phyloP scores from a whole-genome alignment of 2,888 invertebrate genomes.

The Chromoteleia sp. region DNA sequence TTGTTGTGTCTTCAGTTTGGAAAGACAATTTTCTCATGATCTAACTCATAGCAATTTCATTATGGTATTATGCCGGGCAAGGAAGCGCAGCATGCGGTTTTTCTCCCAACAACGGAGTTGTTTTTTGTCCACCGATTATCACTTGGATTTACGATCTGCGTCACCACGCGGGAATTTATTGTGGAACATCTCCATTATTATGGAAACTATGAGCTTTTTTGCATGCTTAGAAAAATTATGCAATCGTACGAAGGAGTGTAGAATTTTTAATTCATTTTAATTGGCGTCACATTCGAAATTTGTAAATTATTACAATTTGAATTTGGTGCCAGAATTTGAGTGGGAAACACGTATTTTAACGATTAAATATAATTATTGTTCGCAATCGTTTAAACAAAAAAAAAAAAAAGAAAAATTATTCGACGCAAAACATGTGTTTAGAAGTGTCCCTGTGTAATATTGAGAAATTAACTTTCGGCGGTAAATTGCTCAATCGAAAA shows the following conservation, averaged over 20 bases:
- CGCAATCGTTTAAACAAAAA: too few relatives aligned
- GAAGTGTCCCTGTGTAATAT: not conserved
- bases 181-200: constrained; percentile 60
- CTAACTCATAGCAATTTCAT: constrained; percentile 54
- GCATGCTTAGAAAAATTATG: not conserved
- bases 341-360: too few relatives aligned
- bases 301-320: too few relatives aligned
- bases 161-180: constrained; percentile 31
- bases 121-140: constrained; percentile 59
- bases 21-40: constrained; percentile 60
- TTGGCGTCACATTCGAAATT: too few relatives aligned
- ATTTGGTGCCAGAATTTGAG: too few relatives aligned
- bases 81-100: constrained; percentile 43
- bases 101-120: constrained; percentile 35
- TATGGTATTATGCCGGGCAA: constrained; percentile 60
- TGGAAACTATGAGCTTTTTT: constrained; percentile 17
- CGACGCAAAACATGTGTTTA: too few relatives aligned
- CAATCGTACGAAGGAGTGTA: not conserved
- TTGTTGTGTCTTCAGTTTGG: constrained; percentile 42
- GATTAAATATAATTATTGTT: too few relatives aligned
- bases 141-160: constrained; percentile 59
- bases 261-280: too few relatives aligned
- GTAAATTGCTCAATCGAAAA: not conserved
- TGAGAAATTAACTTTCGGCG: not conserved
- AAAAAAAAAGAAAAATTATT: too few relatives aligned